These are phyloP conservation scores for Mya arenaria DNA, from an alignment of 1,140 invertebrate species.

Conservation along the genomic window DNA sequence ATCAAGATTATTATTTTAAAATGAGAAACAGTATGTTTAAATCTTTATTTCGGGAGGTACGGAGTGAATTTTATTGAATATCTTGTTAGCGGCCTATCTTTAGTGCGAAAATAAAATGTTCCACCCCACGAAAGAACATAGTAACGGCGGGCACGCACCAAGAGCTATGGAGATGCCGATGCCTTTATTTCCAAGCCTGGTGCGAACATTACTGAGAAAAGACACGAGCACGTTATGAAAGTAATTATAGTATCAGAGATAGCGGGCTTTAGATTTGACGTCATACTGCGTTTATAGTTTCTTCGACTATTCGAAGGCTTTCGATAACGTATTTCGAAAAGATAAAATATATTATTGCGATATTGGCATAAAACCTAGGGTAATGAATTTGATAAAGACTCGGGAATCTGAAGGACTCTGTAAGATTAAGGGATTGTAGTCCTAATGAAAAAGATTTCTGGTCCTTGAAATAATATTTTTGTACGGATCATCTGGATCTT, in stretches of 20 bases:
- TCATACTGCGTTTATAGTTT: not conserved
- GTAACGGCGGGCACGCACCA: not conserved
- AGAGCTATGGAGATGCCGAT: not conserved
- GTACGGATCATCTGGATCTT: too few relatives aligned
- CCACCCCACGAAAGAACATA: too few relatives aligned
- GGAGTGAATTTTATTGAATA: constrained; percentile 27
- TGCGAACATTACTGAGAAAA: not conserved
- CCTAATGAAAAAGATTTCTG: too few relatives aligned
- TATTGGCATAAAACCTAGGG: not conserved
- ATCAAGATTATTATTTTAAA: constrained; percentile 1
- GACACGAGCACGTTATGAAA: not conserved
- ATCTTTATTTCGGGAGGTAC: constrained; percentile 20
- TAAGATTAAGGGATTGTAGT: too few relatives aligned
- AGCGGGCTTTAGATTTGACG: not conserved
- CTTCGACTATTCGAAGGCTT: too few relatives aligned
- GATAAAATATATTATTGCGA: not conserved
- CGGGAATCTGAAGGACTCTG: too few relatives aligned
- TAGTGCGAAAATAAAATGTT: too few relatives aligned
- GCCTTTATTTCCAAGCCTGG: not conserved
- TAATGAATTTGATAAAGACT: not conserved
- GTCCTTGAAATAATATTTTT: too few relatives aligned
- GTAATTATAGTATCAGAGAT: not conserved
- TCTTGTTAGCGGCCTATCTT: constrained; percentile 48
- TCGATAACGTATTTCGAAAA: too few relatives aligned
- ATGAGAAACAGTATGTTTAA: constrained; percentile 6